These are phyloP conservation scores for Drosophila subsilvestris DNA, from an alignment of 2,888 invertebrate genomes.

Conservation along the genomic window DNA sequence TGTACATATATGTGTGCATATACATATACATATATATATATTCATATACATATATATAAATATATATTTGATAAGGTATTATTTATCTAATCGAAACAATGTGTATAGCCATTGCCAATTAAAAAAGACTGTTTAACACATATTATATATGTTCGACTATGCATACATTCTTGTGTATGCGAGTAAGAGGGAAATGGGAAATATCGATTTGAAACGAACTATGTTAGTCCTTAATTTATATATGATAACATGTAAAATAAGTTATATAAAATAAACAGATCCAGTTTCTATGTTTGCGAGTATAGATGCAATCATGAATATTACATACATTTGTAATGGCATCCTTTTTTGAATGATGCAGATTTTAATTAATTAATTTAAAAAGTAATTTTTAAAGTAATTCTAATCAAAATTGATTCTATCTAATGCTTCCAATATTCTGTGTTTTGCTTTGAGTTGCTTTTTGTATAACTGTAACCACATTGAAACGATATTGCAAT, in stretches of 20 bases:
- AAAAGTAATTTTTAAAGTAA: slow-evolving; percentile 38
- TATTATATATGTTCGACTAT: slow-evolving; percentile 40
- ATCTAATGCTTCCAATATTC: slow-evolving; percentile 64
- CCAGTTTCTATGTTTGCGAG: not conserved
- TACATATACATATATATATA: not conserved
- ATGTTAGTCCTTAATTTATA: slow-evolving; percentile 30
- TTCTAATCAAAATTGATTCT: slow-evolving; percentile 44
- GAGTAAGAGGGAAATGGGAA: slow-evolving; percentile 19
- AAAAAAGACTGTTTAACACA: slow-evolving; percentile 68
- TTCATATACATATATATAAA: not conserved
- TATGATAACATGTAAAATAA: slow-evolving; percentile 1
- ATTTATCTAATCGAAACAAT: slow-evolving; percentile 45
- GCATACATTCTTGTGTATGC: slow-evolving; percentile 31
- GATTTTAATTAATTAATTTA: slow-evolving; percentile 30
- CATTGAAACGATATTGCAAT: slow-evolving; percentile 59
- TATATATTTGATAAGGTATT: slow-evolving; percentile 15
- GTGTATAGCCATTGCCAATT: slow-evolving; percentile 71
- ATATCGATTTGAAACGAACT: slow-evolving; percentile 33
- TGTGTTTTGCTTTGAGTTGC: slow-evolving; percentile 50
- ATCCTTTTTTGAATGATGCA: slow-evolving; percentile 7
- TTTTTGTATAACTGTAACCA: slow-evolving; percentile 28
- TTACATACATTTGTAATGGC: slow-evolving; percentile 4
- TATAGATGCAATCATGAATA: slow-evolving; percentile 6
- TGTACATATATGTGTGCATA: slow-evolving; percentile 5
- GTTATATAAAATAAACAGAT: not conserved